Evolutionary conservation across 2,113 vertebrate species (phyloP), one percentile per base, ranked within the genome.

Genomic region (Shinisaurus crocodilurus): DNA sequence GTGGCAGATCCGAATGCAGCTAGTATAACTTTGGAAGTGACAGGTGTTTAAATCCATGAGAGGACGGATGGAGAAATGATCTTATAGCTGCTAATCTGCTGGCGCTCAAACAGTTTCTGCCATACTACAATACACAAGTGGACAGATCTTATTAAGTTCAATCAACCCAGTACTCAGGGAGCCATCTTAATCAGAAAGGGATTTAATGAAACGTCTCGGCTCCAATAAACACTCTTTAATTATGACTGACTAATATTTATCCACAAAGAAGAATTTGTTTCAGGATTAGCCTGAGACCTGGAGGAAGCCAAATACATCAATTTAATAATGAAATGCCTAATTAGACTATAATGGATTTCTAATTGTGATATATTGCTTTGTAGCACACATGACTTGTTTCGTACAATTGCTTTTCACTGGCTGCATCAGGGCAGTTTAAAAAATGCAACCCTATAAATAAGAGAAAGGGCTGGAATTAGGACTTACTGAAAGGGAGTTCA

Each of bases 291-390:
- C 92, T 95, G 94, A 95, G 90, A 96, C 93, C 92, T 96, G 88
- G 89, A 96, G 94, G 96, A 96, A 97, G 96, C 92, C 90, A 94
- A 95, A 96, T 91, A 96, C 93, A 96, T 94, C 95, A 97, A 95
- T 96, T 96, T 93, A 96, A 97, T 97, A 97, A 97, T 92, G 88
- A 93, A 97, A 97, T 92, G 93, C 92, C 95, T 97, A 97, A 97
- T 97, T 97, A 96, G 96, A 96, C 93, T 92, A 96, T 96, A 98
- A 97, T 96, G 90, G 96, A 96, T 95, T 93, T 90, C 92, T 97
- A 98, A 97, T 97, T 96, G 96, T 96, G 96, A 97, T 96, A 92
- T 93, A 97, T 89, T 96, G 95, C 96, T 97, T 95, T 96, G 91
- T 79, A 94, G 89, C 4, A 1, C 90, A 94, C 90, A 95, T 94